These are phyloP conservation scores for Axis porcinus DNA, from an alignment of 2,113 vertebrate genomes.

Conservation along the genomic window DNA sequence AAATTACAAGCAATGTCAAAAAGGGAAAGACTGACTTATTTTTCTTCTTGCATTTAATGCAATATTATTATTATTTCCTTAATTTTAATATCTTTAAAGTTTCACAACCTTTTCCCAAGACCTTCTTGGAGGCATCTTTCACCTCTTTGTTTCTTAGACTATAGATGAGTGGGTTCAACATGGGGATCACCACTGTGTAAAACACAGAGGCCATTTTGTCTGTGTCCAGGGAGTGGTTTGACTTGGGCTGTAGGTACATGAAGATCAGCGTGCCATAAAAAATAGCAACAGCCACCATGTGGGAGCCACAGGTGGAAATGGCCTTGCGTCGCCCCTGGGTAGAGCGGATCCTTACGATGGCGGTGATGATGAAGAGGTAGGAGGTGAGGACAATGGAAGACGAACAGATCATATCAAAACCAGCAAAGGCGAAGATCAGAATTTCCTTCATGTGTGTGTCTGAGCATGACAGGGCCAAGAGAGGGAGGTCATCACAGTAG, in stretches of 20 bases:
- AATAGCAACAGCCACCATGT: conserved; percentile 47
- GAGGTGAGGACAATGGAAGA: conserved; percentile 61
- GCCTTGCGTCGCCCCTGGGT: conserved; percentile 16
- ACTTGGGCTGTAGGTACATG: conserved; percentile 68
- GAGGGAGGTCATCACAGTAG: conserved; percentile 65
- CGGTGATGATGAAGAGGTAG: conserved; percentile 59
- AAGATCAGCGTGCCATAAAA: conserved; percentile 69
- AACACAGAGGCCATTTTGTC: conserved; percentile 70
- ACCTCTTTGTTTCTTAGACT: conserved; percentile 72
- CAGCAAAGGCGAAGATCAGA: conserved; percentile 66
- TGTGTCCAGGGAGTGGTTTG: conserved; percentile 61
- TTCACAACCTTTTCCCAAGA: conserved; percentile 30
- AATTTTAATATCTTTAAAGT: conserved; percentile 30
- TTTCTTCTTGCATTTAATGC: background rate
- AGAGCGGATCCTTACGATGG: conserved; percentile 36
- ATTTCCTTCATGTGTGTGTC: conserved; percentile 58
- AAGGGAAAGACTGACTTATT: background rate
- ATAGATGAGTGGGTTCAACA: conserved; percentile 72
- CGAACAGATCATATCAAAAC: conserved; percentile 61
- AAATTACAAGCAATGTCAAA: background rate
- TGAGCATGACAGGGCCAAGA: conserved; percentile 67
- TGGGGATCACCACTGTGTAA: conserved; percentile 61
- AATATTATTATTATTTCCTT: background rate
- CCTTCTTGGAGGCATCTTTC: conserved; percentile 53
- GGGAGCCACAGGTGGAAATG: conserved; percentile 58